Evolutionary conservation across 1,140 invertebrate genomes (phyloP), one percentile per base, ranked within the genome.

Genomic region (Dreissena polymorpha): DNA sequence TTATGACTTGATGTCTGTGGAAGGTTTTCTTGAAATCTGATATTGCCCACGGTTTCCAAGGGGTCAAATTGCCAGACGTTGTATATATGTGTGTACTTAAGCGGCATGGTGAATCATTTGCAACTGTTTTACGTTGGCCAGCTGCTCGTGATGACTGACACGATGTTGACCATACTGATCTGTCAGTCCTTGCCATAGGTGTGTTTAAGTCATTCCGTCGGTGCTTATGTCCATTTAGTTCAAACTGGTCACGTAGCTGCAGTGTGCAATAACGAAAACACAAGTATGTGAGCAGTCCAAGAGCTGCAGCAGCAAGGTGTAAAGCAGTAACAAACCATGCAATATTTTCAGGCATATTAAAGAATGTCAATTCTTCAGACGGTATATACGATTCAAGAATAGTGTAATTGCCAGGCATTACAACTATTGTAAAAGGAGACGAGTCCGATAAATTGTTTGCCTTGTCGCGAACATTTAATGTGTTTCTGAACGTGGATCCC

Each of bases 271-370:
- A 39, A 23, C 77, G 67, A 49, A 23, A n/a, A 63, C 53, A 60
- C 8, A 79, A 14, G 64, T 79, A 79, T 50, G 57, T 7, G 53
- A 79, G 7, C 18, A 71, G 21, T n/a, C 14, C 21, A 18, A 70
- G 63, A 3, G 70, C 7, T 14, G 49, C 25, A 13, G 67, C 18
- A n/a, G 73, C 18, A 21, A 81, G 55, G 65, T 81, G 73, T 29
- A 67, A 18, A 29, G 70, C 57, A n/a, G 78, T 71, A 0, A 81
- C n/a, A 65, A 73, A 64, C 78, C 78, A 81, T 18, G 50, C 78
- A 7, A 73, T 73, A 65, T 81, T 81, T 23, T 81, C 78, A 51
- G 78, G 78, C 8, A 81, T 7, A 18, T 72, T 60, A n/a, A 81
- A 65, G 55, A 81, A 81, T 29, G 69, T 64, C 39, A 71, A n/a